Conservation (phyloP, 2,888 invertebrate genomes). For the Melikaiella ostensackeni region DNA sequence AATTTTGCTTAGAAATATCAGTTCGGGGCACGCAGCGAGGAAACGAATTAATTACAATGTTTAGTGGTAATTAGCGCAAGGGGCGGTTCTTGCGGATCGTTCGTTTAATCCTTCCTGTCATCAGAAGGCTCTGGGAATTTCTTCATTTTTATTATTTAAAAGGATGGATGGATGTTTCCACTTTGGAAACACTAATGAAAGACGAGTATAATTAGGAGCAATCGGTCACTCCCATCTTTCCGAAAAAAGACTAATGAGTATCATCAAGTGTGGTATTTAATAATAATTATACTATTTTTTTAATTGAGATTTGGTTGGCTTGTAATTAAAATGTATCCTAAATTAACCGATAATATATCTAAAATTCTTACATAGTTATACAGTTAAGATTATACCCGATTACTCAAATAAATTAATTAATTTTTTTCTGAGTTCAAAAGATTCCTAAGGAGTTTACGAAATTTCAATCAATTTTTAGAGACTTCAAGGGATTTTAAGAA, state of each 20-base stretch:
- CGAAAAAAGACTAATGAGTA: constrained; percentile 12
- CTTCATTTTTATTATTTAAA: constrained; percentile 27
- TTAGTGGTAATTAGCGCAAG: constrained; percentile 65
- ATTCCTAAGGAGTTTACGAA: no score
- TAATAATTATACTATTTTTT: not conserved
- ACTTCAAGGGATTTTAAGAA: no score
- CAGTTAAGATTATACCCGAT: no score
- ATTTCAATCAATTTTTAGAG: no score
- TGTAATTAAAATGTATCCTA: not conserved
- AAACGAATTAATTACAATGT: constrained; percentile 73
- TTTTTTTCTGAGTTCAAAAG: no score
- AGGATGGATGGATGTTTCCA: constrained; percentile 10
- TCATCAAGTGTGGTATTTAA: not conserved
- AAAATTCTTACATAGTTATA: no score
- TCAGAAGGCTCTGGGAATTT: not conserved
- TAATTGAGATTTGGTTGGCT: not conserved
- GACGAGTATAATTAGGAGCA: constrained; percentile 26
- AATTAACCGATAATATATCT: no score
- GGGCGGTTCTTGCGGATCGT: constrained; percentile 52
- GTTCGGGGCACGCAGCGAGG: no score
- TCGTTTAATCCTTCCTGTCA: constrained; percentile 36
- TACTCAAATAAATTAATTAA: no score
- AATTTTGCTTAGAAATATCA: no score
- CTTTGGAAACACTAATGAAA: constrained; percentile 23
- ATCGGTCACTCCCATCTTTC: constrained; percentile 22